Percentiles rank a stretch among this genome's conserved stretches.
Evolutionary conservation across 2,113 vertebrate genomes (phyloP).

Genomic region (Hystrix brachyura): DNA sequence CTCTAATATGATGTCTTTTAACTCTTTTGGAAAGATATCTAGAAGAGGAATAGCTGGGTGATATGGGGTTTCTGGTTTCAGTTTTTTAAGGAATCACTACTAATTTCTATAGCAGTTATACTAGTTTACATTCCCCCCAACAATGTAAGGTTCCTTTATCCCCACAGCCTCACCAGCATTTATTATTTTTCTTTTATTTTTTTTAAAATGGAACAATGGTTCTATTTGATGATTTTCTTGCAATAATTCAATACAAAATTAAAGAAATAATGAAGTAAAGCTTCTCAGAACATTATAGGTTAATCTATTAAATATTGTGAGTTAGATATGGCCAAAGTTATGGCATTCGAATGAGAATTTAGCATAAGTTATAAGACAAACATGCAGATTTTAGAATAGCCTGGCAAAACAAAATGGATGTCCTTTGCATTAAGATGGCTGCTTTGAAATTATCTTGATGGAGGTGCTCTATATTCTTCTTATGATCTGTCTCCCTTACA

Average conservation of each 20-base stretch:
- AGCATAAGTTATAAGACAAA: constrained; percentile 70
- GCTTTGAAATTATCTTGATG: constrained; percentile 55
- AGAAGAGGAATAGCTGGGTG: too few relatives aligned
- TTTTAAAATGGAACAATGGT: neutral
- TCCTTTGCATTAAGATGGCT: constrained; percentile 3
- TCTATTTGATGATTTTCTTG: constrained; percentile 43
- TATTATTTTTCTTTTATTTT: too few relatives aligned
- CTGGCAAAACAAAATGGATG: constrained; percentile 39
- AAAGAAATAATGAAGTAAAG: neutral
- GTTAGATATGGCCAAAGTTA: neutral
- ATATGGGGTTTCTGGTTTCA: too few relatives aligned
- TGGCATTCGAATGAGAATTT: constrained; percentile 29
- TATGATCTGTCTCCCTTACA: constrained; percentile 55
- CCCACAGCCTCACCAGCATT: too few relatives aligned
- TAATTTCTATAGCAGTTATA: too few relatives aligned
- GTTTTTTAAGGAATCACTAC: too few relatives aligned
- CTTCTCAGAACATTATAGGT: neutral
- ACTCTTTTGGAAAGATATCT: too few relatives aligned
- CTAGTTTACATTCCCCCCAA: too few relatives aligned
- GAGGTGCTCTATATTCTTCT: constrained; percentile 35
- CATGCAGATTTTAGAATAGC: constrained; percentile 6
- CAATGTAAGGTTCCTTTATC: too few relatives aligned
- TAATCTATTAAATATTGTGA: neutral
- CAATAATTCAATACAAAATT: constrained; percentile 36
- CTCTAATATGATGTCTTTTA: too few relatives aligned